Evolutionary conservation across 2,113 vertebrate species (phyloP).

Genomic region (Thamnophis sirtalis): DNA sequence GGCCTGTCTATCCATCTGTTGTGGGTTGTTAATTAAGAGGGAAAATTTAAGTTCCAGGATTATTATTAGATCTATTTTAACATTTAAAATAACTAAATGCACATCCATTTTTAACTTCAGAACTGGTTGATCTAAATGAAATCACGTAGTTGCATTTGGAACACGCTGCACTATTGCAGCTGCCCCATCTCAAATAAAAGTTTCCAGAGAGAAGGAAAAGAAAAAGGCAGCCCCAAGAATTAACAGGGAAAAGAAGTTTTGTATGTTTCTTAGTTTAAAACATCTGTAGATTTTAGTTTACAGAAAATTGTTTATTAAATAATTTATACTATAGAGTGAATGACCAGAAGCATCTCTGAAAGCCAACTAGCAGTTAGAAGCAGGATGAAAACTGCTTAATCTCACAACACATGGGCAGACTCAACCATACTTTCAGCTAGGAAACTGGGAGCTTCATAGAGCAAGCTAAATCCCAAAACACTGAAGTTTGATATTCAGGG

Average conservation of each 20-base stretch:
- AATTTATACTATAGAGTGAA: not conserved
- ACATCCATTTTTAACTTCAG: not conserved
- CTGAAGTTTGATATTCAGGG: not conserved
- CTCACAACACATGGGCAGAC: not conserved
- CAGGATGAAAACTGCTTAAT: not conserved
- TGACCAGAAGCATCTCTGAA: not conserved
- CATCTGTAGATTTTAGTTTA: not conserved
- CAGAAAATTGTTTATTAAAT: not conserved
- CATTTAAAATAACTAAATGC: not conserved
- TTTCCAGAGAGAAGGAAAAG: not conserved
- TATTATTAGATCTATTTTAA: not conserved
- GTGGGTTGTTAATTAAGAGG: not conserved
- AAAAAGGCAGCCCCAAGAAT: not conserved
- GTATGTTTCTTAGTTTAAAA: not conserved
- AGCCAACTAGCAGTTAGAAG: not conserved
- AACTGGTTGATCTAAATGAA: not conserved
- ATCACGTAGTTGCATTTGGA: not conserved
- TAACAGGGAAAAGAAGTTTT: not conserved
- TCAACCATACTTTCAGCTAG: not conserved
- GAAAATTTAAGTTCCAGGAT: not conserved
- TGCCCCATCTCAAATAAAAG: not conserved
- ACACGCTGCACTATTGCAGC: not conserved
- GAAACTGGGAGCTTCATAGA: not conserved
- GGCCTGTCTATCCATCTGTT: not conserved
- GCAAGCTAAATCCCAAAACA: not conserved